Base-by-base conservation (phyloP, 30 jellyfish, hydroid and myxozoan genomes). In the Mastigias papua region DNA sequence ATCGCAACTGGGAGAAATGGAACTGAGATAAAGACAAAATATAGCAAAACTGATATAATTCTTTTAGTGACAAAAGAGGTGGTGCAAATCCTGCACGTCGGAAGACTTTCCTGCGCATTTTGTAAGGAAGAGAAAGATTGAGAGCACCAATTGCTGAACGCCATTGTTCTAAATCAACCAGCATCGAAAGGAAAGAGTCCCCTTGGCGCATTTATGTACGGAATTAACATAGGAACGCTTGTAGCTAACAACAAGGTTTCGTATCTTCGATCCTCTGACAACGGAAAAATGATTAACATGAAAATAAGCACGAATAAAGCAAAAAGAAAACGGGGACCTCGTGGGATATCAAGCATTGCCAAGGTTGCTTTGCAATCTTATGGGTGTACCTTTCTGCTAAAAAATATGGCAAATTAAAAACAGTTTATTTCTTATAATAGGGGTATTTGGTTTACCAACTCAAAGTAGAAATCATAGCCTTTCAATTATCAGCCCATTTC, bases 71-170 rank as follows among this genome's bases (percentile, higher is more conserved):
- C 54, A 15, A 42, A 42, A 42, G 54, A 15, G 54, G 13, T 42
- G 54, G 54, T 42, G 54, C 54, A 42, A 42, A 42, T 42, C 54
- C 13, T 42, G 54, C 54, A 42, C 54, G 54, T 42, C 13, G 54
- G 88, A 78, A 74, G 50, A 34, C 63, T 13, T 33, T 5, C 42
- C 1, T 70, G 63, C 69, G 2, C 3, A 48, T 70, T 70, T 33
- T 33, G 63, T 70, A 25, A 25, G 81, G 10, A 22, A 46, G 73
- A 46, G 86, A 74, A 50, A 46, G 23, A 22, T 77, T 50, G 34
- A 48, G 25, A 37, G 28, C 46, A 10, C 86, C 46, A 48, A 69
- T 34, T 69, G 57, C 81, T 63, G 75, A 26, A 7, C 75, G 75
- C 75, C 75, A 63, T 22, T 63, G 75, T 0, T 63, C 30, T 1